Conservation (phyloP, 2,113 vertebrate genomes). For the Neodon shergylaensis region DNA sequence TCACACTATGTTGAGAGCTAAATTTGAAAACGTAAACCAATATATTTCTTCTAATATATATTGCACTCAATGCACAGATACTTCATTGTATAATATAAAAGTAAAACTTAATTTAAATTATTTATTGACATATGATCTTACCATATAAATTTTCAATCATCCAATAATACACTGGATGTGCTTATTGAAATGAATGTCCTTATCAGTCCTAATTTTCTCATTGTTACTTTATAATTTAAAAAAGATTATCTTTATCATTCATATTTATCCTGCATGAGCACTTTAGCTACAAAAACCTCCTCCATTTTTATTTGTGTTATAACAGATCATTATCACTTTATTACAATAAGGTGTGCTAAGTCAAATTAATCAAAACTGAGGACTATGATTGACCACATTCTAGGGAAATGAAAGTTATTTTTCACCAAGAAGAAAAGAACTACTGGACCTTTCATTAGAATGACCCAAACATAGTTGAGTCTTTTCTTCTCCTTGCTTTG, state of each 20-base stretch:
- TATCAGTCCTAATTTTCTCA: background rate
- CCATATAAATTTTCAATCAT: background rate
- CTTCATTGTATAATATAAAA: background rate
- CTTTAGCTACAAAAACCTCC: background rate
- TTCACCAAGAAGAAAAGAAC: background rate
- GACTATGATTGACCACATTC: background rate
- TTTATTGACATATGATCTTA: background rate
- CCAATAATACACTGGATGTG: background rate
- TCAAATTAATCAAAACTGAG: background rate
- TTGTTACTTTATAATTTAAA: background rate
- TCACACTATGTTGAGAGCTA: background rate
- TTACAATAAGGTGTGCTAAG: accelerated
- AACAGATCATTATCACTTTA: background rate
- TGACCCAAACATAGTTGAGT: background rate
- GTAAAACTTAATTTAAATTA: background rate
- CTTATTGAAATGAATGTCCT: background rate
- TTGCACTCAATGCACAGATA: background rate
- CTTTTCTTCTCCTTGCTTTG: background rate
- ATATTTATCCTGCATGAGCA: background rate
- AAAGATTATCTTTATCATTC: background rate
- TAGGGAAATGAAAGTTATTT: background rate
- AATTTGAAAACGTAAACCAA: background rate
- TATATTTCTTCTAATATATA: background rate
- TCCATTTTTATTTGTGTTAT: background rate
- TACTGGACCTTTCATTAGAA: background rate